These are phyloP conservation scores for Danio jaintianensis DNA, from an alignment of 2,797 vertebrate species.

Conservation along the genomic window DNA sequence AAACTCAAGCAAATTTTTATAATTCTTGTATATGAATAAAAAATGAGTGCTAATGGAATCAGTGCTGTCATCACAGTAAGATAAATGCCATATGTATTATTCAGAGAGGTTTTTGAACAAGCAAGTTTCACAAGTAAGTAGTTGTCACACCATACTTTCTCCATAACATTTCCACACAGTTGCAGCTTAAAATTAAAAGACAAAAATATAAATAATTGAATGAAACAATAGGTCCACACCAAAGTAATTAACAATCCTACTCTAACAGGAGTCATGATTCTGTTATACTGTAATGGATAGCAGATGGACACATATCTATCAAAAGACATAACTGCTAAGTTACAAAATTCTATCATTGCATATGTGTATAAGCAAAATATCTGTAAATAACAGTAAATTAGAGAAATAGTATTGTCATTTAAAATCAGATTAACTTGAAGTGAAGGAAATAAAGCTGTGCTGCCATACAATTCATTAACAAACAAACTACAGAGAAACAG, in stretches of 20 bases:
- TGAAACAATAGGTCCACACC: neutral
- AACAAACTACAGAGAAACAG: slow-evolving; percentile 69
- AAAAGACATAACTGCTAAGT: slow-evolving; percentile 64
- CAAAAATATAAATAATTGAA: neutral
- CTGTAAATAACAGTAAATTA: slow-evolving; percentile 54
- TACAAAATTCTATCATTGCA: slow-evolving; percentile 53
- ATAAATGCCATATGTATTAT: slow-evolving; percentile 47
- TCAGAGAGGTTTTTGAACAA: slow-evolving; percentile 49
- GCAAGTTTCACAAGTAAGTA: slow-evolving; percentile 53
- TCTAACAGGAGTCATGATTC: slow-evolving; percentile 29
- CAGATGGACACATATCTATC: slow-evolving; percentile 67
- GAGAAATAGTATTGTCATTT: slow-evolving; percentile 52
- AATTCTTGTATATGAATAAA: slow-evolving; percentile 54
- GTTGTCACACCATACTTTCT: slow-evolving; percentile 57
- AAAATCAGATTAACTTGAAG: slow-evolving; percentile 55
- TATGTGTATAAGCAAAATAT: slow-evolving; percentile 60
- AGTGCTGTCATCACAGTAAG: rapidly evolving
- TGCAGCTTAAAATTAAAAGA: neutral
- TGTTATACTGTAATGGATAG: slow-evolving; percentile 58
- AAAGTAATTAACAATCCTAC: neutral
- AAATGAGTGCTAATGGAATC: slow-evolving; percentile 5
- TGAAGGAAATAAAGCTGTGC: slow-evolving; percentile 51
- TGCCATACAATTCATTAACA: slow-evolving; percentile 66
- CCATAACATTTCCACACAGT: slow-evolving; percentile 57
- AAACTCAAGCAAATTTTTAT: slow-evolving; percentile 49